phyloP scores from a whole-genome alignment of 2,113 vertebrate genomes.

The Gopherus flavomarginatus region DNA sequence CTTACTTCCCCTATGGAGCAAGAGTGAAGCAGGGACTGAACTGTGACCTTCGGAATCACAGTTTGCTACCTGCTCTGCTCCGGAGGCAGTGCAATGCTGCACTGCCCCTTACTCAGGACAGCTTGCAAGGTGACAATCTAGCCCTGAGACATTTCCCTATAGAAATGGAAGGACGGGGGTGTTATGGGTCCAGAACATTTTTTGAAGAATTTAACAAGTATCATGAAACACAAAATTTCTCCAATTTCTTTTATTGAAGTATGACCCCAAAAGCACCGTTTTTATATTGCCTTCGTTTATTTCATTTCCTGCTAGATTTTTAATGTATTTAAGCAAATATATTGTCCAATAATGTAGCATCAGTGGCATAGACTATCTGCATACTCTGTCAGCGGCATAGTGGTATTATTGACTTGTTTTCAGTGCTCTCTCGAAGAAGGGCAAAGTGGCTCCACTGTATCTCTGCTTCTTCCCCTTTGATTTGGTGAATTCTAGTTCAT shows the following conservation, averaged over 20 bases:
- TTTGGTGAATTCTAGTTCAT: slow-evolving; percentile 14
- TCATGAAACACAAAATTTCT: not conserved
- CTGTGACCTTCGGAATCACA: not conserved
- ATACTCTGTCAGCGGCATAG: not conserved
- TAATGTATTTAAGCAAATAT: not conserved
- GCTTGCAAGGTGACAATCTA: not conserved
- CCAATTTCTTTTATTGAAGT: not conserved
- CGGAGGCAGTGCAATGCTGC: not conserved
- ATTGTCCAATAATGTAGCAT: not conserved
- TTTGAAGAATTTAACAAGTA: not conserved
- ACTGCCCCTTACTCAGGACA: not conserved
- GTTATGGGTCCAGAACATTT: not conserved
- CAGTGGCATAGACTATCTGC: not conserved
- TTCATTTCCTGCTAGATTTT: not conserved
- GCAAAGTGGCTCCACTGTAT: not conserved
- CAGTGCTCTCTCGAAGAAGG: not conserved
- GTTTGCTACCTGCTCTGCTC: not conserved
- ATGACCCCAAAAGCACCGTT: not conserved
- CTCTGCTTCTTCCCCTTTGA: slow-evolving; percentile 2
- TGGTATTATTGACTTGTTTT: not conserved
- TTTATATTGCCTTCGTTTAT: not conserved
- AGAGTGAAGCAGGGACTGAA: not conserved
- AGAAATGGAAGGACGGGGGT: not conserved
- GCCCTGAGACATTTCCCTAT: not conserved
- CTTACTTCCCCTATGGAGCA: not conserved